Evolutionary conservation across 2,888 invertebrate species (phyloP).

Genomic region (Agrilus biguttatus): DNA sequence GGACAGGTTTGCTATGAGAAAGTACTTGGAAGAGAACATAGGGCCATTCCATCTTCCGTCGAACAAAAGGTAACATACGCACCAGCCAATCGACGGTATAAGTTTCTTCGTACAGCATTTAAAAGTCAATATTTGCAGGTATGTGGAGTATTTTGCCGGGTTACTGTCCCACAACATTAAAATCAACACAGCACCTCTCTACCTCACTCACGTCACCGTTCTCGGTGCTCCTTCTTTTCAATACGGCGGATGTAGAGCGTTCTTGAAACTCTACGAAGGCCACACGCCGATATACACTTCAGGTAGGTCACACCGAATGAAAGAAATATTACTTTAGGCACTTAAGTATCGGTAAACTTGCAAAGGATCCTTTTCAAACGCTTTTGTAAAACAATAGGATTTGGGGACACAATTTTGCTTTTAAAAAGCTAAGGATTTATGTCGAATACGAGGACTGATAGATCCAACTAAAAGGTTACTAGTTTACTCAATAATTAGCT

Average conservation of each 20-base stretch:
- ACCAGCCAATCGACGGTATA: neutral
- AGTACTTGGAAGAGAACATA: conserved; percentile 73
- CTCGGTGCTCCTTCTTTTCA: conserved; percentile 65
- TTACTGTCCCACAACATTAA: conserved; percentile 76
- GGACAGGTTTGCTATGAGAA: conserved; percentile 85
- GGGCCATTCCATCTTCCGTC: conserved; percentile 58
- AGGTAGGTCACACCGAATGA: conserved; percentile 30
- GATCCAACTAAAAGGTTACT: no score
- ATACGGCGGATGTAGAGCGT: conserved; percentile 53
- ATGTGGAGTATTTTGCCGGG: conserved; percentile 85
- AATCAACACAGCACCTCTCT: conserved; percentile 76
- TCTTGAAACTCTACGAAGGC: conserved; percentile 81
- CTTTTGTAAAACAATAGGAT: no score
- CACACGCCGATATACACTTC: conserved; percentile 81
- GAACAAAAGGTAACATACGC: conserved; percentile 47
- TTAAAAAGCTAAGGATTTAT: no score
- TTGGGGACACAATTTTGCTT: no score
- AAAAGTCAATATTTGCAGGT: conserved; percentile 39
- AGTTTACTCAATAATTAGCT: no score
- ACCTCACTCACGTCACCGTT: conserved; percentile 74
- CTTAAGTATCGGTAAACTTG: no score
- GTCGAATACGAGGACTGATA: no score
- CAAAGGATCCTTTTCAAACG: no score
- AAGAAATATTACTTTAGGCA: no score
- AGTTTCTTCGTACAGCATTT: neutral